Percentiles rank a stretch among this genome's conserved stretches.
Evolutionary conservation across 30 jellyfish, hydroid and myxozoan genomes (phyloP).

Genomic region (Phacellophora camtschatica): DNA sequence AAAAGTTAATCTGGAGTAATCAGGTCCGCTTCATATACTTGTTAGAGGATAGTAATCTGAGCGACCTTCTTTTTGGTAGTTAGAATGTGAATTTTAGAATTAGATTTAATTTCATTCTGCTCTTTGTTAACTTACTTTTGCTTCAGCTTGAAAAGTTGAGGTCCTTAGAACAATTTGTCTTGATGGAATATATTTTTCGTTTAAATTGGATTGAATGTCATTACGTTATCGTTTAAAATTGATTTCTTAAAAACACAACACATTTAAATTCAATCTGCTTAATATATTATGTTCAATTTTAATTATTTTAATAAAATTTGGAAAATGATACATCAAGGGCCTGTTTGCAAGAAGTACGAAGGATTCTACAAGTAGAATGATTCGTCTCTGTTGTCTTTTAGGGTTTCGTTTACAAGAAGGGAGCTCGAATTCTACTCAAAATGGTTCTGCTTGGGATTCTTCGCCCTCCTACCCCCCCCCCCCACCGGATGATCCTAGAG

Average conservation of each 20-base stretch:
- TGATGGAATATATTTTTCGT: conserved; percentile 38
- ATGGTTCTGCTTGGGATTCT: too few relatives aligned
- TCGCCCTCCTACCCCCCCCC: too few relatives aligned
- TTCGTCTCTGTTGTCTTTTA: too few relatives aligned
- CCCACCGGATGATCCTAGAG: too few relatives aligned
- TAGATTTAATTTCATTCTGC: neutral
- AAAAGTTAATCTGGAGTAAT: too few relatives aligned
- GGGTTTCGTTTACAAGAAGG: too few relatives aligned
- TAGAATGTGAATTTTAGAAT: neutral
- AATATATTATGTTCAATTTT: conserved; percentile 51
- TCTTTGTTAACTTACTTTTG: neutral
- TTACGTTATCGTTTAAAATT: conserved; percentile 45
- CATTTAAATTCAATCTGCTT: conserved; percentile 52
- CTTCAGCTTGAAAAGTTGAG: conserved; percentile 45
- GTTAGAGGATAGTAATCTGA: too few relatives aligned
- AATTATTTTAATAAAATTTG: neutral
- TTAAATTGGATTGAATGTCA: conserved; percentile 46
- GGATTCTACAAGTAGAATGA: too few relatives aligned
- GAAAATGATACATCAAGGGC: neutral
- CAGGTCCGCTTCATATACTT: too few relatives aligned
- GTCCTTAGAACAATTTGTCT: neutral
- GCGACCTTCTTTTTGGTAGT: too few relatives aligned
- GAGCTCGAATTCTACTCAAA: too few relatives aligned
- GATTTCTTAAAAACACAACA: conserved; percentile 13
- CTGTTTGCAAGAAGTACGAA: too few relatives aligned